Evolutionary conservation across 1,140 invertebrate genomes (phyloP).

Genomic region (Drosophila insularis): DNA sequence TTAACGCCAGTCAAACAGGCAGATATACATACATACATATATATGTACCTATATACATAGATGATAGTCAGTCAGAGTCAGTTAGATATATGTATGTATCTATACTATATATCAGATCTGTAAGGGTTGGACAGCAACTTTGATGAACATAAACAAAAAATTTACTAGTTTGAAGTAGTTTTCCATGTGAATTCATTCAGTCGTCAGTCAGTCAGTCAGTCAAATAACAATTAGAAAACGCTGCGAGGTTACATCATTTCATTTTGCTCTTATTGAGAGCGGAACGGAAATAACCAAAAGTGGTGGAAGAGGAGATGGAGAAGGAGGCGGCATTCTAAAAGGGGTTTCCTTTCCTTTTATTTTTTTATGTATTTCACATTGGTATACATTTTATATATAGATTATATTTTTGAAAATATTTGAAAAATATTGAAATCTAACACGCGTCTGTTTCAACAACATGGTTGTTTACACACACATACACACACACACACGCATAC

Average conservation of each 20-base stretch:
- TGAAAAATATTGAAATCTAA: conserved; percentile 52
- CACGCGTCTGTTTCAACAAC: conserved; percentile 28
- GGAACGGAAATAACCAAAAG: conserved; percentile 5
- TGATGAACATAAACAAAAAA: conserved; percentile 45
- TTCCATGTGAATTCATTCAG: conserved; percentile 57
- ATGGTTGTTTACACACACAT: conserved; percentile 21
- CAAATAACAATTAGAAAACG: conserved; percentile 47
- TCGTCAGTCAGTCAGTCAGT: background rate
- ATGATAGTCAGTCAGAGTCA: background rate
- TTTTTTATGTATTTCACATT: background rate
- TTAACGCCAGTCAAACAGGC: conserved; percentile 63
- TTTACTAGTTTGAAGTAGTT: conserved; percentile 73
- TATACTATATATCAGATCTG: conserved; percentile 1
- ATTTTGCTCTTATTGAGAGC: conserved; percentile 20
- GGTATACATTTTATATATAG: background rate
- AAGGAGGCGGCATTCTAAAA: background rate
- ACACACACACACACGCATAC: conserved; percentile 39
- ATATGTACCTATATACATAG: conserved; percentile 5
- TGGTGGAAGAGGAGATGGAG: background rate
- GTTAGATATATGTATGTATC: no score
- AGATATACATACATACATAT: conserved; percentile 25
- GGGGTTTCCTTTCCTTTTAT: background rate
- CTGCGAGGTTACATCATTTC: conserved; percentile 72
- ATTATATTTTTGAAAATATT: conserved; percentile 20
- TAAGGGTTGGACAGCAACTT: conserved; percentile 1